A percentile compares a stretch with the other conserved stretches of the same genome.
Conservation (phyloP, 2,888 invertebrate species). For the Lamellibrachia columna region DNA sequence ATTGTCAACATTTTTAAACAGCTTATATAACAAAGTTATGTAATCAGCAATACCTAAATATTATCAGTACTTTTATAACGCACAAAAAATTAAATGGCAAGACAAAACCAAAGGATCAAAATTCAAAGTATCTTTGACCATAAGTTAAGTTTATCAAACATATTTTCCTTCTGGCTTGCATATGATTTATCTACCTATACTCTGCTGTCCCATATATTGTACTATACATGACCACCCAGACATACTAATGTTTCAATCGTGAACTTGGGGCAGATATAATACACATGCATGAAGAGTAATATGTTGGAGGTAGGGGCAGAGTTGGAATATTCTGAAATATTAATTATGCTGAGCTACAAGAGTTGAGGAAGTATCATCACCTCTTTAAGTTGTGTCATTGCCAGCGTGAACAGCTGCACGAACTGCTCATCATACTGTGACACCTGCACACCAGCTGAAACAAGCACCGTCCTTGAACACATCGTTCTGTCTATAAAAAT, state of each 20-base stretch:
- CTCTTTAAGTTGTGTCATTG: slow-evolving; percentile 88
- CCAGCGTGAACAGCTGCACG: slow-evolving; percentile 86
- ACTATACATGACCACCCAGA: neutral
- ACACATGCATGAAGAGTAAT: neutral
- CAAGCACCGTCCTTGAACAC: neutral
- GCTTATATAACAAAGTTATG: no score
- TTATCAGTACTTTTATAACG: no score
- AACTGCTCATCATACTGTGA: slow-evolving; percentile 91
- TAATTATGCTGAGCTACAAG: neutral
- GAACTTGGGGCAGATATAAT: neutral
- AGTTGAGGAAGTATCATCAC: slow-evolving; percentile 53
- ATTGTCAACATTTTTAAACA: no score
- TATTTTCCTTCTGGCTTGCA: neutral
- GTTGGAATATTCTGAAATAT: neutral
- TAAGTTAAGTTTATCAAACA: neutral
- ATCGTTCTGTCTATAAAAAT: neutral
- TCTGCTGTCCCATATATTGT: neutral
- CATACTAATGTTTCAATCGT: neutral
- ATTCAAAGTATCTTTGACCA: no score
- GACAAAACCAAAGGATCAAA: no score
- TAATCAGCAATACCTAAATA: no score
- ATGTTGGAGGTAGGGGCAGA: neutral
- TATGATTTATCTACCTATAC: neutral
- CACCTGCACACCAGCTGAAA: slow-evolving; percentile 79
- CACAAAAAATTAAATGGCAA: no score